These are phyloP conservation scores for Rana temporaria DNA, from an alignment of 2,113 vertebrate species.

Conservation along the genomic window DNA sequence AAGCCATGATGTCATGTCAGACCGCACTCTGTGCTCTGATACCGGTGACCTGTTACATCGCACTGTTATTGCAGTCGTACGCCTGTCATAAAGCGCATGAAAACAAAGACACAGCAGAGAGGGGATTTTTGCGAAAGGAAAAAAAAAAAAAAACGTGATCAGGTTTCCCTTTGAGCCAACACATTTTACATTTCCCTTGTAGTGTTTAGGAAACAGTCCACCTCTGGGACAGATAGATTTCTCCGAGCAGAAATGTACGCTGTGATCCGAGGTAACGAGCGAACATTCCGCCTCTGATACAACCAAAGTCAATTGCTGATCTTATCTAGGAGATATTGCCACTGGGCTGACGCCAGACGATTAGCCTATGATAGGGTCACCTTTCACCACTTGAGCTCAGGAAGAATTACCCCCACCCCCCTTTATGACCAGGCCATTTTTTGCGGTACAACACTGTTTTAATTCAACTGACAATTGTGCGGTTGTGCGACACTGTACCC, in stretches of 20 bases:
- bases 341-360: too few species aligned
- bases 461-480: too few species aligned
- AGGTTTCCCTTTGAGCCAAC: slow-evolving; percentile 37
- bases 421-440: too few species aligned
- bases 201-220: slow-evolving; percentile 26
- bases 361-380: too few species aligned
- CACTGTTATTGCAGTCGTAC: slow-evolving; percentile 72
- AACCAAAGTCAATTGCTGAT: too few species aligned
- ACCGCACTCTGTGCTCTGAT: slow-evolving; percentile 65
- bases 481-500: too few species aligned
- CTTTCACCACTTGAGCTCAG: too few species aligned
- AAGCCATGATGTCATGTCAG: slow-evolving; percentile 75
- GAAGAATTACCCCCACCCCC: too few species aligned
- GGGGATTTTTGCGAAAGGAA: slow-evolving; percentile 25
- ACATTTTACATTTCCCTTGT: slow-evolving; percentile 43
- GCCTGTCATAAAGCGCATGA: slow-evolving; percentile 57
- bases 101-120: slow-evolving; percentile 33
- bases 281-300: background rate
- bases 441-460: too few species aligned
- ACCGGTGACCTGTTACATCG: slow-evolving; percentile 74
- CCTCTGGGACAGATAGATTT: slow-evolving; percentile 32
- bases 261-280: background rate
- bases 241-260: background rate
- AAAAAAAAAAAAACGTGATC: slow-evolving; percentile 52
- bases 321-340: too few species aligned